Conservation (phyloP, 2,888 invertebrate genomes). For the Lottia gigantea region DNA sequence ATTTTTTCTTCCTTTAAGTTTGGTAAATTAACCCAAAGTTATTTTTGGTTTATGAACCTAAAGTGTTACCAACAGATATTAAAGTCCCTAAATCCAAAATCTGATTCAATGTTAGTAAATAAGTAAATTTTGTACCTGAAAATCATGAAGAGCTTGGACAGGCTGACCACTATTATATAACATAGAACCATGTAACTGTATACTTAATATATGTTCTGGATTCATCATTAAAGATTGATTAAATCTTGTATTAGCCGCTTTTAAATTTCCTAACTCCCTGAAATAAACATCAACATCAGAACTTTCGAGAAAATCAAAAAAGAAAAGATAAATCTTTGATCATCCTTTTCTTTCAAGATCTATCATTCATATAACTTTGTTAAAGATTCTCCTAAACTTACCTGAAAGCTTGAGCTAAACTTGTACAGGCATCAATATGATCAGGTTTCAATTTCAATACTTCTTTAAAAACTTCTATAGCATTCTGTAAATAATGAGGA, state of each 20-base stretch:
- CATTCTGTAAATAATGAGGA: conserved; percentile 45
- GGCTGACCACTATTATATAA: conserved; percentile 52
- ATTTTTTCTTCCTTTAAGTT: not conserved
- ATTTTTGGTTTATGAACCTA: no score
- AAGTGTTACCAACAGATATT: no score
- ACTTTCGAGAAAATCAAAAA: no score
- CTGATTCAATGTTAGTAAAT: no score
- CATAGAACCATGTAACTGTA: conserved; percentile 50
- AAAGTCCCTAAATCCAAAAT: no score
- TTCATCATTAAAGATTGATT: conserved; percentile 50
- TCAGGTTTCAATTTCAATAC: conserved; percentile 54
- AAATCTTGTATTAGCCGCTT: conserved; percentile 48
- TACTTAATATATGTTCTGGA: conserved; percentile 42
- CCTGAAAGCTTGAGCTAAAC: conserved; percentile 60
- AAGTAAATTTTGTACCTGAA: conserved; percentile 13
- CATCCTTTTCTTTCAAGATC: no score
- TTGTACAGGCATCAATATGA: conserved; percentile 55
- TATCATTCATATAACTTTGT: no score
- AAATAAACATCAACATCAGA: conserved; percentile 22
- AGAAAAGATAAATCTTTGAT: no score
- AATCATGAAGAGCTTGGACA: conserved; percentile 39
- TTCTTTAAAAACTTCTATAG: conserved; percentile 61
- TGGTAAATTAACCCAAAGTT: no score
- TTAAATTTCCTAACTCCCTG: conserved; percentile 56
- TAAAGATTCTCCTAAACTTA: conserved; percentile 24